phyloP scores from a whole-genome alignment of 1,140 invertebrate species.

The Watersipora subatra region DNA sequence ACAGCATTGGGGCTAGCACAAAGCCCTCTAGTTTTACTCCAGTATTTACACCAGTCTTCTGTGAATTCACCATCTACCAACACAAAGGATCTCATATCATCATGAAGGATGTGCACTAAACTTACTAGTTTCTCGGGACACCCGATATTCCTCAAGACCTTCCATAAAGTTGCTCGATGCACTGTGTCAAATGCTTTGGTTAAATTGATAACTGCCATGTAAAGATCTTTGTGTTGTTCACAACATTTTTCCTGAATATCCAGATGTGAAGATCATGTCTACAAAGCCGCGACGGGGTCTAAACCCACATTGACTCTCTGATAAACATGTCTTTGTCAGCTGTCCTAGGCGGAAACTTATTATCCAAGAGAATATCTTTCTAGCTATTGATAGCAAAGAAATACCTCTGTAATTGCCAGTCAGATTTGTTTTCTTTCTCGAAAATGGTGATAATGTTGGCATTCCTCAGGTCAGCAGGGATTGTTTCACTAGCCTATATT shows the following conservation, averaged over 20 bases:
- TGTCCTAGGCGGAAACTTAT: not conserved
- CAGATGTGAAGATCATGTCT: not conserved
- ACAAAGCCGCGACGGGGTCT: not conserved
- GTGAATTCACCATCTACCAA: not conserved
- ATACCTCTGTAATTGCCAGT: not conserved
- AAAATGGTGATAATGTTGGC: not conserved
- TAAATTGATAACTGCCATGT: slow-evolving; percentile 13
- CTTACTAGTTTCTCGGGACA: slow-evolving; percentile 10
- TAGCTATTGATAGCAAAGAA: not conserved
- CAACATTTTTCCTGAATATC: slow-evolving; percentile 2
- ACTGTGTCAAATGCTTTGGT: slow-evolving; percentile 19
- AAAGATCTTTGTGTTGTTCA: not conserved
- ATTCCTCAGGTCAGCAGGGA: not conserved
- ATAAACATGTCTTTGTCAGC: not conserved
- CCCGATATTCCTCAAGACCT: slow-evolving; percentile 12
- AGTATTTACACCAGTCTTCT: not conserved
- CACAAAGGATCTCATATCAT: slow-evolving; percentile 5
- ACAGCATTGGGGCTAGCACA: slow-evolving; percentile 13
- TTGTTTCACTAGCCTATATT: not conserved
- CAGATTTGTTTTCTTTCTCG: not conserved
- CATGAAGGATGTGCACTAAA: slow-evolving; percentile 7
- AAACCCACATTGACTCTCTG: not conserved
- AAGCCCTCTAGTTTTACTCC: slow-evolving; percentile 10
- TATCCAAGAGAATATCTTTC: not conserved
- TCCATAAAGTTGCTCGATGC: slow-evolving; percentile 12